Percentiles rank a stretch among this genome's conserved stretches.
Evolutionary conservation across 1,140 invertebrate genomes (phyloP).

Genomic region (Aphaenogaster ashmeadi): DNA sequence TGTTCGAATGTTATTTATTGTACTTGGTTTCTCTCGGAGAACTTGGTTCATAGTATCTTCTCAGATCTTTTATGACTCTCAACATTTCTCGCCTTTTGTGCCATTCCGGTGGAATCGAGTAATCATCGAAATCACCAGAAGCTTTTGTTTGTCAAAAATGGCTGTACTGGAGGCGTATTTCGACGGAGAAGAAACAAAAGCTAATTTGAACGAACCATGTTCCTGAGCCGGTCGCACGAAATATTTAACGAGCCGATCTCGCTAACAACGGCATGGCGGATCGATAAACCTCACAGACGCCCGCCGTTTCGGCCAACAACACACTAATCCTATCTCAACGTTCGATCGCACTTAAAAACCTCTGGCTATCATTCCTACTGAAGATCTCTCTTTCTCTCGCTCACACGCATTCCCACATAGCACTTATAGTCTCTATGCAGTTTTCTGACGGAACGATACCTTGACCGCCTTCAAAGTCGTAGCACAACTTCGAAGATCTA

Average conservation of each 20-base stretch:
- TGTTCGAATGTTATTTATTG: conserved; percentile 65
- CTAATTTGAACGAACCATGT: conserved; percentile 59
- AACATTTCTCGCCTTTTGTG: background rate
- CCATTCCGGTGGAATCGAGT: background rate
- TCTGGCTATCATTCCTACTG: conserved; percentile 23
- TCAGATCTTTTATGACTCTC: background rate
- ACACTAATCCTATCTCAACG: conserved; percentile 65
- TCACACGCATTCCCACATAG: conserved; percentile 51
- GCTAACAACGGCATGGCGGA: conserved; percentile 53
- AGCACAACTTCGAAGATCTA: conserved; percentile 25
- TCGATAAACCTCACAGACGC: conserved; percentile 57
- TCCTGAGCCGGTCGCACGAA: conserved; percentile 45
- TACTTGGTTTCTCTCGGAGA: conserved; percentile 66
- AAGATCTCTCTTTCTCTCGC: conserved; percentile 51
- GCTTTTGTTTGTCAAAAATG: background rate
- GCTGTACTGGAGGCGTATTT: background rate
- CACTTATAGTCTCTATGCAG: conserved; percentile 61
- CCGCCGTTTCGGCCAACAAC: conserved; percentile 66
- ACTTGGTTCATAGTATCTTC: conserved; percentile 68
- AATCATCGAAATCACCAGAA: background rate
- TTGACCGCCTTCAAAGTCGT: conserved; percentile 3
- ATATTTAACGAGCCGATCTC: conserved; percentile 58
- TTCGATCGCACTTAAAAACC: conserved; percentile 65
- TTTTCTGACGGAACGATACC: background rate
- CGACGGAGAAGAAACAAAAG: background rate